A percentile compares a stretch with the other conserved stretches of the same genome.
Evolutionary conservation across 1,140 invertebrate genomes (phyloP).

Genomic region (Leptinotarsa texana): DNA sequence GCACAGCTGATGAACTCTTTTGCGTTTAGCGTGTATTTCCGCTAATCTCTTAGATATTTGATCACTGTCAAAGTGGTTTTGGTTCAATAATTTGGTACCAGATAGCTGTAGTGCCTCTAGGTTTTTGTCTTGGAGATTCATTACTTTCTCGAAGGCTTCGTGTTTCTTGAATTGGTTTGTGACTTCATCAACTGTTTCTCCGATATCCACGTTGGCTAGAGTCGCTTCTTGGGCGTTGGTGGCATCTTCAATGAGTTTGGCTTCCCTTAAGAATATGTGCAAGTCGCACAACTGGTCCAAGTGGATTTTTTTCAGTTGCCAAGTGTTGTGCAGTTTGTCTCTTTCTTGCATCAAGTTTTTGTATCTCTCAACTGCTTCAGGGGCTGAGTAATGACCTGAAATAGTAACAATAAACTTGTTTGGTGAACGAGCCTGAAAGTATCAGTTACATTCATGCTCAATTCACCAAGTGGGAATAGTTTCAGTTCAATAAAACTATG

Average conservation of each 20-base stretch:
- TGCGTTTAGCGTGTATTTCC: constrained; percentile 72
- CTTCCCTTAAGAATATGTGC: constrained; percentile 93
- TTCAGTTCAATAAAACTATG: not conserved
- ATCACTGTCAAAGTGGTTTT: constrained; percentile 92
- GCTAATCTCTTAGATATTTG: constrained; percentile 76
- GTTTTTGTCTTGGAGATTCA: constrained; percentile 87
- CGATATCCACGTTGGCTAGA: constrained; percentile 56
- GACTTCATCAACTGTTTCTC: constrained; percentile 82
- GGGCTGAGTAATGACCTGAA: constrained; percentile 73
- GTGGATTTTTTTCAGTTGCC: constrained; percentile 88
- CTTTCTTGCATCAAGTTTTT: constrained; percentile 76
- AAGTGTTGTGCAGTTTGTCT: constrained; percentile 77
- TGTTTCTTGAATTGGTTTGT: constrained; percentile 86
- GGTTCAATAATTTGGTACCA: constrained; percentile 87
- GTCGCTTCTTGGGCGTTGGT: constrained; percentile 87
- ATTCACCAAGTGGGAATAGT: not conserved
- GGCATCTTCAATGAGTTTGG: constrained; percentile 88
- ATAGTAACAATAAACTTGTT: not conserved
- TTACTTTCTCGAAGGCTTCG: constrained; percentile 86
- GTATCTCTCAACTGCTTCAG: constrained; percentile 80
- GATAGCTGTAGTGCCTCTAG: constrained; percentile 74
- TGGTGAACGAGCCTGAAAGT: not conserved
- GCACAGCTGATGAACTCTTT: constrained; percentile 71
- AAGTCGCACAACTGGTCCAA: constrained; percentile 93
- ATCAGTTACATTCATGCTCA: not conserved